These are phyloP conservation scores for Mythimna loreyi DNA, from an alignment of 2,888 invertebrate genomes.

Conservation along the genomic window DNA sequence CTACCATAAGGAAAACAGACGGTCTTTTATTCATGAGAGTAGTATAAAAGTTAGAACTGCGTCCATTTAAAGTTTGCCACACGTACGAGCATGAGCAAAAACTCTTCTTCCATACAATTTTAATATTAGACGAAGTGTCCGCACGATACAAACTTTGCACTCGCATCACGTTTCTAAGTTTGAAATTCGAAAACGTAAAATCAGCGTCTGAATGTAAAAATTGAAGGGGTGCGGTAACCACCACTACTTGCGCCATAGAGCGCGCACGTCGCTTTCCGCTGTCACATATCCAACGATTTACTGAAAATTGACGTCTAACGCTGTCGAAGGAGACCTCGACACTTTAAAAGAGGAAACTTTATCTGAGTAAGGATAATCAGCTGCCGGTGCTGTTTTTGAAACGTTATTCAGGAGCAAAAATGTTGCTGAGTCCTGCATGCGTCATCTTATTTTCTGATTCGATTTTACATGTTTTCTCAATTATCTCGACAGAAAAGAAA, in stretches of 20 bases:
- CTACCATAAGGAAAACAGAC: slow-evolving; percentile 2
- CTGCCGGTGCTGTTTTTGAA: slow-evolving; percentile 27
- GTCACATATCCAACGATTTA: slow-evolving; percentile 82
- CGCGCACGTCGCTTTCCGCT: slow-evolving; percentile 71
- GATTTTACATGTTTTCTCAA: background rate
- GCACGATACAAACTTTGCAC: slow-evolving; percentile 76
- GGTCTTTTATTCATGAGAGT: slow-evolving; percentile 15
- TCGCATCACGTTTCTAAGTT: slow-evolving; percentile 83
- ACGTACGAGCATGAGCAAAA: slow-evolving; percentile 39
- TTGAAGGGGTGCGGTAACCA: slow-evolving; percentile 74
- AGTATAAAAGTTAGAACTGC: slow-evolving; percentile 38
- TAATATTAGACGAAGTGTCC: slow-evolving; percentile 78
- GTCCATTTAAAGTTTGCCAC: slow-evolving; percentile 61
- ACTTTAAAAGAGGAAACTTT: slow-evolving; percentile 71
- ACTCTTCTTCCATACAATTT: slow-evolving; percentile 66
- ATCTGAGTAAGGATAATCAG: slow-evolving; percentile 58
- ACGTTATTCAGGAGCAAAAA: slow-evolving; percentile 7
- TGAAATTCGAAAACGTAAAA: slow-evolving; percentile 85
- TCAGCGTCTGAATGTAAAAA: slow-evolving; percentile 84
- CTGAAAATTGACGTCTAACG: slow-evolving; percentile 81
- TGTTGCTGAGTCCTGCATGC: slow-evolving; percentile 5
- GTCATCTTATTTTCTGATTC: background rate
- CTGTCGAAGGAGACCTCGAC: slow-evolving; percentile 68
- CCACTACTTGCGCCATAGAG: slow-evolving; percentile 58
- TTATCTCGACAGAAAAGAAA: background rate